These are phyloP conservation scores for Bothrops jararaca DNA, from an alignment of 2,113 vertebrate species.

Conservation along the genomic window DNA sequence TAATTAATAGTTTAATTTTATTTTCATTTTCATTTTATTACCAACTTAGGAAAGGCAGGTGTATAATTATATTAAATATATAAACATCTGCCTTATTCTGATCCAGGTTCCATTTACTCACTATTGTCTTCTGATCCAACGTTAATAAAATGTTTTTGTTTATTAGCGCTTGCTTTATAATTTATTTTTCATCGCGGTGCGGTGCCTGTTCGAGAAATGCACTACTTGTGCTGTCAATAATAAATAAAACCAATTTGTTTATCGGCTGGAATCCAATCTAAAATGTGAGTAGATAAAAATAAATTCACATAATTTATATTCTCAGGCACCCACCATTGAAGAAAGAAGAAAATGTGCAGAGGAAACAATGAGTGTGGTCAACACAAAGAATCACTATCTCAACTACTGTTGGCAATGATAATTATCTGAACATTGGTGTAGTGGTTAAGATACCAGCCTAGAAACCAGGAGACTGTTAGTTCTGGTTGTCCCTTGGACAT, in stretches of 20 bases:
- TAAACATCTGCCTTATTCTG: not conserved
- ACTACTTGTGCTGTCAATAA: not conserved
- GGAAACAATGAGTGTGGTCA: not conserved
- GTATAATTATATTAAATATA: not conserved
- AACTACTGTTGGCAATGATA: not conserved
- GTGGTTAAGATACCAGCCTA: not conserved
- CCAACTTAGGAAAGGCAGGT: not conserved
- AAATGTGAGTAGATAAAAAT: not conserved
- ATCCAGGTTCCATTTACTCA: not conserved
- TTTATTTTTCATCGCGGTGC: not conserved
- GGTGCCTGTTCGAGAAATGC: not conserved
- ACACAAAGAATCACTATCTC: not conserved
- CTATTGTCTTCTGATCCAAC: not conserved
- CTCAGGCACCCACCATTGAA: not conserved
- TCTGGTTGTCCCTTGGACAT: not conserved
- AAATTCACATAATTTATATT: not conserved
- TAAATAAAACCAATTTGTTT: not conserved
- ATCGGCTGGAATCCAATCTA: not conserved
- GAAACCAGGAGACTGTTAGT: not conserved
- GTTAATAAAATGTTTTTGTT: not conserved
- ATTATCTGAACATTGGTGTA: not conserved
- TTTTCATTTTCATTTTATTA: not conserved
- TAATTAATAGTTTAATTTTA: not conserved
- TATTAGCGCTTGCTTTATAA: not conserved
- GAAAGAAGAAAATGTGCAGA: not conserved